Base-by-base conservation (phyloP, 2,113 vertebrate genomes). In the Sinocyclocheilus maitianheensis region DNA sequence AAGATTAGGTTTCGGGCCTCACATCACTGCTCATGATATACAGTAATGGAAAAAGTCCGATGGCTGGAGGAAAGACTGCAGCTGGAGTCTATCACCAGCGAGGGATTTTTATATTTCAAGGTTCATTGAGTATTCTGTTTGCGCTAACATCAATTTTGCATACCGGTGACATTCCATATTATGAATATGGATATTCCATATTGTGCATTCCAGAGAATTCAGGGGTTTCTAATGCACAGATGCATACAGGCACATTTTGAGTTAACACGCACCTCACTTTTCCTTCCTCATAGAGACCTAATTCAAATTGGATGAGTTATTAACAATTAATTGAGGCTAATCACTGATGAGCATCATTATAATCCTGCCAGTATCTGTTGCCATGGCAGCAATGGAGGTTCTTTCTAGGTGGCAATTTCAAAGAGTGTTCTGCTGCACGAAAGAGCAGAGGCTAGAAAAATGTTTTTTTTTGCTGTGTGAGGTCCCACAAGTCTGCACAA, bases 321-420 rank as follows among this genome's bases (percentile, higher is more conserved):
- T 78, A 92, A 92, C 91, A 77, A 93, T 91, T 91, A 84, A 93
- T 91, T 86, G 86, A 58, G 91, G 76, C 77, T 83, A 86, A 58
- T 88, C 83, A 58, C 65, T 82, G 85, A 87, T 80, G 63, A 81
- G 84, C 77, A 87, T 90, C 76, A 85, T 88, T 84, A 89, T 90
- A 92, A 92, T 82, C 90, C 91, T 91, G 90, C 88, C 91, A 91
- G 88, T 88, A 88, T 86, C 89, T 78, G 94, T 94, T 93, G 87
- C 92, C 91, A 94, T 93, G 83, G 92, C 85, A 93, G 87, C 90
- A 6, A 88, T 78, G 71, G 65, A 88, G 80, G 51, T 84, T 67
- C 30, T 81, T 86, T 43, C 55, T 62, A 87, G 26, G 76, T 79
- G 43, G 87, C 84, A 87, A 89, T 90, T 89, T 92, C 43, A 26